Base-by-base conservation (phyloP, 1,140 invertebrate genomes). In the Drosophila ananassae region DNA sequence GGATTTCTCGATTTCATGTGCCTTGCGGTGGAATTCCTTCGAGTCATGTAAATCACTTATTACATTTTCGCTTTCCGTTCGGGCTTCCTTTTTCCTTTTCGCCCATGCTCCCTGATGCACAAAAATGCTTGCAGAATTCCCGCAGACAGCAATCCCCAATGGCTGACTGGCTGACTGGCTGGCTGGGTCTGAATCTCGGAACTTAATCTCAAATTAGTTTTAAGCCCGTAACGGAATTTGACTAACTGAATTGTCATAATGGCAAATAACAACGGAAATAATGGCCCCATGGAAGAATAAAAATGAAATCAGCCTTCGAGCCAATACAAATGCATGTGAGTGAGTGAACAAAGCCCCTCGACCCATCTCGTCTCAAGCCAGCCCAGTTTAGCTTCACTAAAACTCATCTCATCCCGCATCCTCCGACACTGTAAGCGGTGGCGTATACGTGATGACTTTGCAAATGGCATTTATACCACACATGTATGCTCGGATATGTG, bases 1-100 rank as follows among this genome's bases (percentile, higher is more conserved):
- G 44, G 59, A 71, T 75, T 83, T 77, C 77, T 77, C 73, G 78
- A 68, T 84, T 84, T 83, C 39, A 68, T 79, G 57, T 66, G 79
- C 79, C 71, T 55, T 84, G 73, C 59, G 84, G 84, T 61, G 46
- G 68, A 79, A 89, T 89, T 89, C 84, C 83, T 89, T 68, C 76
- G 76, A 89, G 84, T 89, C 83, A 89, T 89, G 83, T 89, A 89
- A 89, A 89, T 89, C 83, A 89, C 83, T 89, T 89, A 89, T 89
- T 89, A 89, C 76, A 89, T 87, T 78, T 68, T 71, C 64, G 56
- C 34, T 63, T 62, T 66, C 57, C 57, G 54, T 51, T 61, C 56
- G 17, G 47, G 47, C 41, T 44, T 34, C 13, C 22, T 54, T 41
- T 37, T 50, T 24, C 47, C 53, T 24, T 48, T 46, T 57, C 22